Evolutionary conservation across 1,140 invertebrate genomes (phyloP), one percentile per base, ranked within the genome.

Genomic region (Hirudo medicinalis): DNA sequence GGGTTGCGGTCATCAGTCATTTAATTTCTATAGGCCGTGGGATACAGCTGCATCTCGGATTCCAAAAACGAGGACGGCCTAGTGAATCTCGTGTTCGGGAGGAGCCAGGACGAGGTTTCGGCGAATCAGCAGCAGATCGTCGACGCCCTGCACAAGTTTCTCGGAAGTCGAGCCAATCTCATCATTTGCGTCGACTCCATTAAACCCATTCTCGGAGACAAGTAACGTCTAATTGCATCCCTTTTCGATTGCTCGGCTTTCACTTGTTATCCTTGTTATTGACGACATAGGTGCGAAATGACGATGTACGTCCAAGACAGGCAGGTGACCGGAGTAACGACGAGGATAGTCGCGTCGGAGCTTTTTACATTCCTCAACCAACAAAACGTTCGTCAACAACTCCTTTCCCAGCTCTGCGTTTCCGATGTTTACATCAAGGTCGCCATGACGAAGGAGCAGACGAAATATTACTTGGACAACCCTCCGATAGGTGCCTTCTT

Each of bases 391-490:
- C 83, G 86, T 57, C 89, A 88, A 69, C 85, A 87, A 67, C 87
- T 91, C 72, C 79, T 91, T 5, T 82, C 82, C 6, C 87, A 86
- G 76, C 74, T 83, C 32, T 76, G 74, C 70, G 78, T 82, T 17
- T 79, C 80, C 29, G 78, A 79, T 67, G 76, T 83, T 22, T 76
- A 78, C 69, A 78, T 82, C 8, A 80, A 81, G 72, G 75, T 77
- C 53, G 78, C 76, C 2, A 77, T 82, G 55, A 76, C 76, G 22
- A 66, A 75, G 20, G 82, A 84, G 73, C 89, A 92, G 77, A 76
- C 95, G 0, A 89, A 92, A 74, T 88, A 92, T 75, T 97, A 97
- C 83, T 80, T 96, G 55, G 90, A 92, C 72, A 89, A 88, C 78
- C 89, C 92, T 9, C 93, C 92, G 19, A 86, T 87, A 76, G 89